Evolutionary conservation across 2,888 invertebrate genomes (phyloP), one percentile per base, ranked within the genome.

Genomic region (Lingula anatina): DNA sequence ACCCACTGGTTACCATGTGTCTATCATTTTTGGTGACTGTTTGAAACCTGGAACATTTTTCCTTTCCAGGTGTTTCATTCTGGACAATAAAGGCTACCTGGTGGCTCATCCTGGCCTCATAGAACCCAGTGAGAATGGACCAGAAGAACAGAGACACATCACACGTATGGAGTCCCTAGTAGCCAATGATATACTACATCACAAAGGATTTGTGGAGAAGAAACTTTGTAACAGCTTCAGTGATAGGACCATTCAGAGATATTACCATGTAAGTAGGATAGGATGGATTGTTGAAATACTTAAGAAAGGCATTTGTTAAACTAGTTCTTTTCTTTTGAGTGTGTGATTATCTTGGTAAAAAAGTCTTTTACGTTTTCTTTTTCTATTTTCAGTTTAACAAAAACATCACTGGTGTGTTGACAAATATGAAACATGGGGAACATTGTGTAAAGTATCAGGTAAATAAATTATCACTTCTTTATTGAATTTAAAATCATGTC

Each of bases 41-140:
- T n/a, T n/a, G n/a, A n/a, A n/a, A n/a, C n/a, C n/a, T n/a, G n/a
- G n/a, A n/a, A n/a, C n/a, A n/a, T n/a, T n/a, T n/a, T n/a, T n/a
- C n/a, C n/a, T n/a, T n/a, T n/a, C n/a, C 55, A 68, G 73, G 49
- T 94, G 94, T 78, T 87, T 94, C 66, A 79, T 94, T 28, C 88
- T 93, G 83, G 91, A 94, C 66, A 89, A 91, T 73, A 83, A 85
- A 60, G 94, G 93, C 0, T 94, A 91, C 73, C 79, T 94, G 51
- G 83, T 93, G 38, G 89, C 89, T 9, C 93, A 93, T 79, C 90
- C 90, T 12, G 85, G 86, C 42, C 80, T 93, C 57, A 82, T 79
- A 26, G 76, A 77, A 53, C 75, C 78, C 3, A 68, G 70, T 48
- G 83, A 84, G 36, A 82, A 80, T 64, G 83, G 80, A 23, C 87